Conservation (phyloP, 2,797 vertebrate genomes). For the Pyrocephalus nanus region DNA sequence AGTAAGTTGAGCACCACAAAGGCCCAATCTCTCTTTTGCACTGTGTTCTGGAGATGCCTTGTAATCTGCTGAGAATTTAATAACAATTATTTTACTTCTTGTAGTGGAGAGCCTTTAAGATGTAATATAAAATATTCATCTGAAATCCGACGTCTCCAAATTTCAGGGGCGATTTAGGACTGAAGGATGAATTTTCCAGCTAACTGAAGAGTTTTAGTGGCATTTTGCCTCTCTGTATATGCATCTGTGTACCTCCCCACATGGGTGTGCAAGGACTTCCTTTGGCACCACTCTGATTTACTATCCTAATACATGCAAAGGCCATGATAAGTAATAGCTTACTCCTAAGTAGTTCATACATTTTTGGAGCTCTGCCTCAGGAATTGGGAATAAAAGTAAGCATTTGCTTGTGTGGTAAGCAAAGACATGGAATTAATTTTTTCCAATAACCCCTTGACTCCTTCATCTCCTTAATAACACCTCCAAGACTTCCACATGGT, state of each 20-base stretch:
- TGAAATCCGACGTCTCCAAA: constrained; percentile 1
- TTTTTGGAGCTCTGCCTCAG: neutral
- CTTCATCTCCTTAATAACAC: neutral
- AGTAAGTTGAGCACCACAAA: constrained; percentile 46
- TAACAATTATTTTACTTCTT: constrained; percentile 69
- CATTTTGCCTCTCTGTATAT: neutral
- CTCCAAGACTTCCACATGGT: neutral
- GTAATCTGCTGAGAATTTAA: constrained; percentile 75
- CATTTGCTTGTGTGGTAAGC: neutral
- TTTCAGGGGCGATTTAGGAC: neutral
- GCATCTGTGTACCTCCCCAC: neutral
- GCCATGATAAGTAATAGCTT: neutral
- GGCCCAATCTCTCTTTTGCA: constrained; percentile 49
- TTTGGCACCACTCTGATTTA: neutral
- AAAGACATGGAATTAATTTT: neutral
- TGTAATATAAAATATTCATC: constrained; percentile 67
- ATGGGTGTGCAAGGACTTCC: neutral
- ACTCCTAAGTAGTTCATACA: neutral
- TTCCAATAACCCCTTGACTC: neutral
- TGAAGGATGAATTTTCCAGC: constrained; percentile 50
- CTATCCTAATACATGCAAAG: neutral
- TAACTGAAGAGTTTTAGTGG: constrained; percentile 1
- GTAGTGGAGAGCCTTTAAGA: constrained; percentile 59
- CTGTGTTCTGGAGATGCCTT: constrained; percentile 42
- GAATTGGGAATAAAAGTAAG: neutral